Base-by-base conservation (phyloP, 2,888 invertebrate genomes). In the Adelphocoris suturalis region DNA sequence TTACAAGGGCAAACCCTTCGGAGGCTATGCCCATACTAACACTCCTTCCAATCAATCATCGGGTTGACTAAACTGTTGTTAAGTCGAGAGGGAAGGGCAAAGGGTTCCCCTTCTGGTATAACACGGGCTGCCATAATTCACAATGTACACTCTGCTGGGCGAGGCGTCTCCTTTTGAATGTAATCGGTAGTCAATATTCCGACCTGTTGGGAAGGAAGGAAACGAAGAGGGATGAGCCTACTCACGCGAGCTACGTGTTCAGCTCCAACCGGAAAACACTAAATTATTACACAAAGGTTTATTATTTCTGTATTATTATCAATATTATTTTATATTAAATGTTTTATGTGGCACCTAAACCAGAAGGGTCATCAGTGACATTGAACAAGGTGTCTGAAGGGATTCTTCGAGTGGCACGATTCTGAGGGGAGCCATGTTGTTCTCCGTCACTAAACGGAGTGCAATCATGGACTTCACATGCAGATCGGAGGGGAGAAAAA, bases 41-140 rank as follows among this genome's bases (percentile, higher is more conserved):
- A 78, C 78, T 78, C 78, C 78, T 78, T 78, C 78, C 78, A 78
- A 78, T 78, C 78, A 78, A 78, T 78, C 78, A 78, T 78, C 78
- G 37, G 47, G 78, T 46, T 78, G 78, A 78, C 78, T 78, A 78
- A 78, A 78, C 78, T 78, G 78, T 78, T 78, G 68, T 78, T 78
- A 78, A 47, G 78, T 37, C 46, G 37, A 78, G 78, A 47, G 78
- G 78, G 16, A 68, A 37, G 23, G 68, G 68, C 23, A 68, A 68
- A 68, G 68, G 68, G 68, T 68, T 12, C 5, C 68, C 68, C 68
- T 68, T 68, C 68, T 68, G 68, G 23, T 68, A 68, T 11, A 68
- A 68, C 68, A 68, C 23, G 13, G 68, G 68, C 68, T 68, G 68
- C 68, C 68, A 68, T 68, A 68, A 68, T 68, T 68, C 68, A 68